Evolutionary conservation across 2,797 vertebrate species (phyloP).

Genomic region (Acomys russatus): DNA sequence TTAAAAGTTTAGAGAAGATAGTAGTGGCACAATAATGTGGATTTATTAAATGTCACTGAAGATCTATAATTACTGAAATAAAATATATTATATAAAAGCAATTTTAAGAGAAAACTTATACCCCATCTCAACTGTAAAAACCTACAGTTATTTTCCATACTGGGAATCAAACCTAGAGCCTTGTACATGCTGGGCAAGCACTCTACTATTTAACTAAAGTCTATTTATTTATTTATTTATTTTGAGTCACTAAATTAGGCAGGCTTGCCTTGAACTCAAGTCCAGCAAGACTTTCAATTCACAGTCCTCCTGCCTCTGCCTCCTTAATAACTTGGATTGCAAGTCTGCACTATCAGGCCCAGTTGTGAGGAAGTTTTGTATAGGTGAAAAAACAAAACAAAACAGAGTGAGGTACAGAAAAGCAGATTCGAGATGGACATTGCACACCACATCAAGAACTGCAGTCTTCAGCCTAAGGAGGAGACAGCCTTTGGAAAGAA

Average conservation of each 20-base stretch:
- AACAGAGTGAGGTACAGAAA: neutral
- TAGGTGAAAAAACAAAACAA: neutral
- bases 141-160: neutral
- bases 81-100: conserved; percentile 32
- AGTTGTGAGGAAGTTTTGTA: neutral
- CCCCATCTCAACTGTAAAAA: conserved; percentile 15
- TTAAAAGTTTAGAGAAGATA: neutral
- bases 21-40: neutral
- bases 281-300: neutral
- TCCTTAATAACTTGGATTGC: neutral
- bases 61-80: conserved; percentile 6
- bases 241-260: neutral
- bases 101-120: conserved; percentile 55
- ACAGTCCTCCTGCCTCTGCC: neutral
- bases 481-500: neutral
- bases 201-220: neutral
- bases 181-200: neutral
- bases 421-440: neutral
- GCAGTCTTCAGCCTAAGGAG: neutral
- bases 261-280: neutral
- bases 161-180: neutral
- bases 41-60: neutral
- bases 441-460: neutral
- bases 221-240: neutral
- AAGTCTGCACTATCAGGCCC: neutral